Evolutionary conservation across 2,888 invertebrate species (phyloP).

Genomic region (Sinodicranocentrus sp.): DNA sequence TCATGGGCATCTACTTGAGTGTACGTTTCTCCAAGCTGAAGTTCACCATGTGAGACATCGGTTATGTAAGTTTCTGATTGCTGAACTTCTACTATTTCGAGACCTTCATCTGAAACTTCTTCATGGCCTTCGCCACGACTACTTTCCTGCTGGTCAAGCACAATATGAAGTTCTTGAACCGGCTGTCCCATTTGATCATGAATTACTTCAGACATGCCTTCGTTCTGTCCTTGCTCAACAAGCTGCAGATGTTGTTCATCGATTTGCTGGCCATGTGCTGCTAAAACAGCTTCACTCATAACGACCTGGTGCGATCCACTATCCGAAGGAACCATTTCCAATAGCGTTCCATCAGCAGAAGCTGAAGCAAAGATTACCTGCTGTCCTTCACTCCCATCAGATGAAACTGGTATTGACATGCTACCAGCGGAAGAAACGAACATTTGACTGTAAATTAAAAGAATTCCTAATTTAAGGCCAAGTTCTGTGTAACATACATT

Average conservation of each 20-base stretch:
- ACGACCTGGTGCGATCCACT: constrained; percentile 49
- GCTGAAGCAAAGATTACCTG: constrained; percentile 65
- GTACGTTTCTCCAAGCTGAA: constrained; percentile 22
- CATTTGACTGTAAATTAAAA: constrained; percentile 66
- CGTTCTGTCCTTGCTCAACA: constrained; percentile 47
- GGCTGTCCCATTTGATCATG: constrained; percentile 60
- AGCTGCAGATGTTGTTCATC: constrained; percentile 53
- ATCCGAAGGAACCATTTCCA: constrained; percentile 53
- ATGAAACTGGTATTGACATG: constrained; percentile 71
- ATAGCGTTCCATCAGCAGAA: constrained; percentile 51
- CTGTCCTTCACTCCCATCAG: constrained; percentile 62
- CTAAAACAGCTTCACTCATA: constrained; percentile 46
- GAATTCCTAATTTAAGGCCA: neutral
- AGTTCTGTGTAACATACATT: neutral
- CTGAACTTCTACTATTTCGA: constrained; percentile 59
- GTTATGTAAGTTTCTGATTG: constrained; percentile 39
- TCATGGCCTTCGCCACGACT: constrained; percentile 37
- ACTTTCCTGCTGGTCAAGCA: constrained; percentile 47
- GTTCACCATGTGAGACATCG: constrained; percentile 5
- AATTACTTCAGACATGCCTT: constrained; percentile 45
- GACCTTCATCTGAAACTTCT: constrained; percentile 25
- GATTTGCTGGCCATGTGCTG: constrained; percentile 20
- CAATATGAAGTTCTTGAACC: constrained; percentile 68
- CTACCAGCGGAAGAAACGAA: constrained; percentile 71
- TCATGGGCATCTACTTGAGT: constrained; percentile 12